Percentiles rank a stretch among this genome's conserved stretches.
phyloP scores from a whole-genome alignment of 2,113 vertebrate genomes.

The Atractosteus spatula region DNA sequence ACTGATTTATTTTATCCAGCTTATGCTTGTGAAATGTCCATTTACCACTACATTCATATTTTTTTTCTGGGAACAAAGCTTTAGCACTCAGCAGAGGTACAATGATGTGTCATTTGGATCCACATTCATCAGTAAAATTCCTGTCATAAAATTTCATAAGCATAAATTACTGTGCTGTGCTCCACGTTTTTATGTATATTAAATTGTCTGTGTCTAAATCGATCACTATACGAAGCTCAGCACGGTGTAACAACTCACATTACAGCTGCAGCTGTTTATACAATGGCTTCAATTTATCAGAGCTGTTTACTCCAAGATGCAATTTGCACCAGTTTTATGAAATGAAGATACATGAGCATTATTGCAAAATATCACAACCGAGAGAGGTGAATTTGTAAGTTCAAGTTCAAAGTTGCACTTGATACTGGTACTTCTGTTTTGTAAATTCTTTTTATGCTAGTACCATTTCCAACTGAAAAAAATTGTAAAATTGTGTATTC shows the following conservation, averaged over 20 bases:
- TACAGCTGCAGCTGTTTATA: slow-evolving; percentile 44
- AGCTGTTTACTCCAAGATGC: slow-evolving; percentile 43
- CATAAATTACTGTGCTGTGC: slow-evolving; percentile 39
- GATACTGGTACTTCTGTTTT: too few species aligned
- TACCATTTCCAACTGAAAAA: too few species aligned
- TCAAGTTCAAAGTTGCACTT: neutral
- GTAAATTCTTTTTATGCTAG: too few species aligned
- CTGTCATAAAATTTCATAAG: slow-evolving; percentile 41
- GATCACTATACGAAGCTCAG: slow-evolving; percentile 31
- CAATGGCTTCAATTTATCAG: slow-evolving; percentile 51
- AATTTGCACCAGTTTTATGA: slow-evolving; percentile 45
- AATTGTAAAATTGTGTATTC: too few species aligned
- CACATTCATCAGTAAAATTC: slow-evolving; percentile 30
- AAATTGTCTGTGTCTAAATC: slow-evolving; percentile 51
- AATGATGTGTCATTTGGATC: neutral
- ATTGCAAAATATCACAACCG: slow-evolving; percentile 4
- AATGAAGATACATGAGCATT: slow-evolving; percentile 44
- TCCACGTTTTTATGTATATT: slow-evolving; percentile 39
- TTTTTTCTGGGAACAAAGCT: neutral
- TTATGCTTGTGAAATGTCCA: slow-evolving; percentile 1
- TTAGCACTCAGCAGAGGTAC: neutral
- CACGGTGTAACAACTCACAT: slow-evolving; percentile 24
- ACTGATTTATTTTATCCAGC: slow-evolving; percentile 1
- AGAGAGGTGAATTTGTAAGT: slow-evolving; percentile 14
- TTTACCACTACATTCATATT: neutral